These are phyloP conservation scores for Drosophila demipolita DNA, from an alignment of 2,888 invertebrate genomes.

Conservation along the genomic window DNA sequence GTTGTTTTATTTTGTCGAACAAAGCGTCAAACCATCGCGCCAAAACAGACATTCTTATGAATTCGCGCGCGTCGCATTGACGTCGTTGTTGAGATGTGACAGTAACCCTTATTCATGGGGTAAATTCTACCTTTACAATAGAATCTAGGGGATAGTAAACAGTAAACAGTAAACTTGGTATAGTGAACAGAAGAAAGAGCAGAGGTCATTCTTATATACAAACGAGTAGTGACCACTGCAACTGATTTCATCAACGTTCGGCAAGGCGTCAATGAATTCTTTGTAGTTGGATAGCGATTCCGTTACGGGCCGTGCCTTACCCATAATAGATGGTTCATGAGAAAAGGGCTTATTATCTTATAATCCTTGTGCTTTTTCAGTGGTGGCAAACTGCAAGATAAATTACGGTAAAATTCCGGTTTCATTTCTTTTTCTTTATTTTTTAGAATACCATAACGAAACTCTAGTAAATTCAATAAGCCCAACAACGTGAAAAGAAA, in stretches of 20 bases:
- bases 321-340: constrained; percentile 57
- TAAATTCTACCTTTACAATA: constrained; percentile 24
- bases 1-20: background rate
- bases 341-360: constrained; percentile 62
- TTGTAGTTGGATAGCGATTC: constrained; percentile 40
- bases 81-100: constrained; percentile 32
- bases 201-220: constrained; percentile 46
- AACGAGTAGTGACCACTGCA: constrained; percentile 18
- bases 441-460: background rate
- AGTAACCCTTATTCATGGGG: constrained; percentile 62
- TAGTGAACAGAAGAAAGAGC: constrained; percentile 42
- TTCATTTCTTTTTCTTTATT: background rate
- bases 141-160: constrained; percentile 40
- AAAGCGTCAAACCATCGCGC: background rate
- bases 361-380: constrained; percentile 57
- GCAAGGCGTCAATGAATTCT: constrained; percentile 51
- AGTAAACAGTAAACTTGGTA: constrained; percentile 16
- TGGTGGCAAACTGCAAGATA: constrained; percentile 50
- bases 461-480: background rate
- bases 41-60: constrained; percentile 26
- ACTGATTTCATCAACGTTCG: constrained; percentile 50
- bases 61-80: constrained; percentile 20
- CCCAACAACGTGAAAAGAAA: background rate
- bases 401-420: constrained; percentile 60
- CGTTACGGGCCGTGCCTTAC: constrained; percentile 48